phyloP scores from a whole-genome alignment of 2,113 vertebrate species.

The Oriolus oriolus region DNA sequence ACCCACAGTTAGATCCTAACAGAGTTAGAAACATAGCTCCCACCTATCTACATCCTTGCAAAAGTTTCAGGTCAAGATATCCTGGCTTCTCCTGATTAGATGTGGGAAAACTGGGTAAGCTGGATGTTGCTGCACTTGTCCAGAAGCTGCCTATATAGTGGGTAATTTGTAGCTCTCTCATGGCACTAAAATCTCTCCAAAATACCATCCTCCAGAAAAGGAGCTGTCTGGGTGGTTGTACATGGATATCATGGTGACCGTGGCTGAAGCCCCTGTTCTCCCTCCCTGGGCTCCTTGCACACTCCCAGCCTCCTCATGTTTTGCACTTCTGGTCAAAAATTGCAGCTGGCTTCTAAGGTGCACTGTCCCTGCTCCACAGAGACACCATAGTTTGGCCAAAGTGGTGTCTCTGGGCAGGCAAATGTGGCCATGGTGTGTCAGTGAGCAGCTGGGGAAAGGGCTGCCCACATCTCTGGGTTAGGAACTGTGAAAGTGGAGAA shows the following conservation, averaged over 20 bases:
- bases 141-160: background rate
- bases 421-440: background rate
- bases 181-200: background rate
- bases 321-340: background rate
- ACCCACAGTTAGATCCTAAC: background rate
- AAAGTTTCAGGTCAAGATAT: background rate
- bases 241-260: background rate
- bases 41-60: background rate
- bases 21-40: background rate
- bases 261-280: background rate
- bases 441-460: background rate
- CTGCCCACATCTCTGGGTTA: background rate
- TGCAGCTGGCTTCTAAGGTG: background rate
- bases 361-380: background rate
- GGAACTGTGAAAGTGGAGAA: background rate
- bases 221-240: background rate
- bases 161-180: background rate
- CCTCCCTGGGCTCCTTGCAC: background rate
- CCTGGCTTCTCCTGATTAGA: background rate
- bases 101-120: background rate
- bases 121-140: background rate
- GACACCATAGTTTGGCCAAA: background rate
- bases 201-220: background rate
- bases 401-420: background rate
- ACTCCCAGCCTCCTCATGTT: background rate